phyloP scores from a whole-genome alignment of 2,888 invertebrate genomes.

The Hirtodrosophila cameraria region DNA sequence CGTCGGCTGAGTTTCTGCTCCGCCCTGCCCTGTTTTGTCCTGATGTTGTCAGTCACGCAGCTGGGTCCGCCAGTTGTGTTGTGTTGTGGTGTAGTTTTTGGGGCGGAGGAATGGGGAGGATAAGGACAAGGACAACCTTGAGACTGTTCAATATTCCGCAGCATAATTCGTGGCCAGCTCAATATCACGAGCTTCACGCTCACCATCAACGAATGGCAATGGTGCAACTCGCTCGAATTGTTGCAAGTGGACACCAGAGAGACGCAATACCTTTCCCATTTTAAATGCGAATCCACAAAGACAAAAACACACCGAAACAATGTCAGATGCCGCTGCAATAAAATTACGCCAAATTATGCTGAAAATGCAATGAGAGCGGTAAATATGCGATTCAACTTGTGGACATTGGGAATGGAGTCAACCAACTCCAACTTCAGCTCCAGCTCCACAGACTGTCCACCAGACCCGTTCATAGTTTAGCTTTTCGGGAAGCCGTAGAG shows the following conservation, averaged over 20 bases:
- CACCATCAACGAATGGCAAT: conserved; percentile 21
- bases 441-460: too few relatives aligned
- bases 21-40: neutral
- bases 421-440: neutral
- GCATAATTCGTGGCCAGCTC: conserved; percentile 72
- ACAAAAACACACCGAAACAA: conserved; percentile 29
- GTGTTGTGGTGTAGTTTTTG: conserved; percentile 6
- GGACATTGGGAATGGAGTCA: conserved; percentile 14
- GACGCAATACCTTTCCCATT: conserved; percentile 6
- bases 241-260: conserved; percentile 52
- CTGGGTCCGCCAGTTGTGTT: conserved; percentile 8
- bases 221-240: conserved; percentile 22
- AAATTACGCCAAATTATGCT: conserved; percentile 79
- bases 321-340: conserved; percentile 47
- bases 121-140: conserved; percentile 61
- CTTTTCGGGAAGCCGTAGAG: conserved; percentile 55
- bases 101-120: conserved; percentile 1
- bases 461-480: neutral
- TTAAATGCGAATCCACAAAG: conserved; percentile 20
- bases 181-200: conserved; percentile 65
- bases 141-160: conserved; percentile 72
- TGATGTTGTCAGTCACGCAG: conserved; percentile 45
- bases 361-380: conserved; percentile 70
- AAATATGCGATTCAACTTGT: conserved; percentile 56
- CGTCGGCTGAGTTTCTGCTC: conserved; percentile 23